Percentiles rank a stretch among this genome's conserved stretches.
These are phyloP conservation scores for Chiloscyllium punctatum DNA, from an alignment of 2,797 vertebrate genomes.

Conservation along the genomic window DNA sequence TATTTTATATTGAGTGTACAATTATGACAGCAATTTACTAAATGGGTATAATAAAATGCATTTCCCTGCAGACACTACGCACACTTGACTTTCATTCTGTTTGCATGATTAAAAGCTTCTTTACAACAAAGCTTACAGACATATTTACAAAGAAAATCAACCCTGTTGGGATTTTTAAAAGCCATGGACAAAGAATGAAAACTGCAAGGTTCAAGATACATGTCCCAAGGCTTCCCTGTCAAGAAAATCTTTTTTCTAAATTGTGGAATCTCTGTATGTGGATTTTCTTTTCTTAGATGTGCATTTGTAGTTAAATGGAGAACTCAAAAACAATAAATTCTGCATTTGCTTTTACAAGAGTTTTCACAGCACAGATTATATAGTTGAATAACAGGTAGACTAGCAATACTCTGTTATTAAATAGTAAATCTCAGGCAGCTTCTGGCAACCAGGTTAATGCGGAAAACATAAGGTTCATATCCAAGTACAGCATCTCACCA, in stretches of 20 bases:
- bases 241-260: background rate
- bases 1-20: background rate
- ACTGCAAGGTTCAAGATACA: background rate
- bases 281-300: background rate
- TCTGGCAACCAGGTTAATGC: background rate
- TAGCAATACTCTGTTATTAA: background rate
- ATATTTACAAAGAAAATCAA: background rate
- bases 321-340: background rate
- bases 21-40: background rate
- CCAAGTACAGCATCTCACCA: background rate
- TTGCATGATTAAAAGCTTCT: conserved; percentile 1
- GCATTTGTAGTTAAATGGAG: background rate
- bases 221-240: background rate
- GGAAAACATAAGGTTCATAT: background rate
- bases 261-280: background rate
- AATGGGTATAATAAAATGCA: background rate
- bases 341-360: background rate
- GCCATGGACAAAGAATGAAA: background rate
- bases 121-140: background rate
- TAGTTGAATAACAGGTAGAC: background rate
- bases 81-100: conserved; percentile 1
- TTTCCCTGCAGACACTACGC: background rate
- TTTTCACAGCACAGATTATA: background rate
- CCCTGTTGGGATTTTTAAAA: background rate
- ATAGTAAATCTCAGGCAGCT: background rate